A percentile compares a stretch with the other conserved stretches of the same genome.
These are phyloP conservation scores for Mesocricetus auratus DNA, from an alignment of 2,113 vertebrate genomes.

Conservation along the genomic window DNA sequence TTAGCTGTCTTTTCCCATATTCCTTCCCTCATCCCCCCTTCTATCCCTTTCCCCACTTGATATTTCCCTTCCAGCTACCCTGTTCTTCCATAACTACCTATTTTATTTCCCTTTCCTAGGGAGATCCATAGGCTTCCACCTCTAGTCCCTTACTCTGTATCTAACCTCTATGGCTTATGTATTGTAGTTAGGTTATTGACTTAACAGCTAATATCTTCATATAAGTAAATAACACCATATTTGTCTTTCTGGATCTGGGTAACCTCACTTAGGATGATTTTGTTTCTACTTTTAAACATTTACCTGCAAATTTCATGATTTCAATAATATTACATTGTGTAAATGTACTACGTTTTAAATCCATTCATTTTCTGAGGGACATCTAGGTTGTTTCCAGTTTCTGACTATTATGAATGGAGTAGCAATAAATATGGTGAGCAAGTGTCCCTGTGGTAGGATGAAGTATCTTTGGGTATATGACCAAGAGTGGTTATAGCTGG, in stretches of 20 bases:
- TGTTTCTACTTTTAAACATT: neutral
- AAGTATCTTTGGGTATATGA: neutral
- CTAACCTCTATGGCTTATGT: neutral
- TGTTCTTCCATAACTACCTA: neutral
- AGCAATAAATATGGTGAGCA: neutral
- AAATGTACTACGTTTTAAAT: neutral
- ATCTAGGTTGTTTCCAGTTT: neutral
- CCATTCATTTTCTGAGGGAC: neutral
- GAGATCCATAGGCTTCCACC: neutral
- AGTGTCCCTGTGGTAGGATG: neutral
- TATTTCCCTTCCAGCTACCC: neutral
- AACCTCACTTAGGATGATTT: neutral
- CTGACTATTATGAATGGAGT: neutral
- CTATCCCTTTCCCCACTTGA: neutral
- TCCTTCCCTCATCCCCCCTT: neutral
- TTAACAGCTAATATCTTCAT: neutral
- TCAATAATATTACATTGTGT: neutral
- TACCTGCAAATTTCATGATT: neutral
- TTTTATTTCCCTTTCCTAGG: neutral
- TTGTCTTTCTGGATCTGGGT: neutral
- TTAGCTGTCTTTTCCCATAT: neutral
- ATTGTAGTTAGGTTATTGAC: neutral
- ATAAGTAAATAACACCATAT: neutral
- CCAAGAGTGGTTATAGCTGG: neutral
- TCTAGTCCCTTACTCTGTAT: neutral